These are phyloP conservation scores for Hirudinaria manillensis DNA, from an alignment of 2,888 invertebrate genomes.

Conservation along the genomic window DNA sequence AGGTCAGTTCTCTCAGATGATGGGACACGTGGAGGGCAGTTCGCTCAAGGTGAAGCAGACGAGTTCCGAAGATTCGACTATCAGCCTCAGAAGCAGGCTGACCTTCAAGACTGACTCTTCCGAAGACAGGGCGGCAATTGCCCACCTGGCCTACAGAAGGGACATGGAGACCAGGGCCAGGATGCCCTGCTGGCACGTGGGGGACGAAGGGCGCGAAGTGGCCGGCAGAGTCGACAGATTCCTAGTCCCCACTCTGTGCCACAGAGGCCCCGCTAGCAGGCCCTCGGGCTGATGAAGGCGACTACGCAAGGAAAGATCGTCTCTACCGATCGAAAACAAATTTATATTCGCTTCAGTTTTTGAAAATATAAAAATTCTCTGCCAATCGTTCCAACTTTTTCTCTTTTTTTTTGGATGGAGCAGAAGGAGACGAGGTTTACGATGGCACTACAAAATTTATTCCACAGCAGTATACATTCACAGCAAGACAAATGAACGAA, in stretches of 20 bases:
- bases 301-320: background rate
- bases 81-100: constrained; percentile 23
- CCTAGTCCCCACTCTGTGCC: constrained; percentile 32
- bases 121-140: constrained; percentile 29
- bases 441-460: constrained; percentile 19
- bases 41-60: constrained; percentile 3
- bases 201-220: constrained; percentile 34
- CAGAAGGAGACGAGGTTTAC: background rate
- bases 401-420: background rate
- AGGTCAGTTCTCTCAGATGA: constrained; percentile 37
- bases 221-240: constrained; percentile 32
- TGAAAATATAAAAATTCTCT: background rate
- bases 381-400: no score
- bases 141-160: constrained; percentile 30
- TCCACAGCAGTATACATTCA: constrained; percentile 24
- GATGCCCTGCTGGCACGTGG: constrained; percentile 37
- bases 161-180: constrained; percentile 36
- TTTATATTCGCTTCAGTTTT: background rate
- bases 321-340: background rate
- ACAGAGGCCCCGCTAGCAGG: constrained; percentile 16
- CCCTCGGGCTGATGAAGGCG: background rate
- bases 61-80: background rate
- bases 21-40: constrained; percentile 10
- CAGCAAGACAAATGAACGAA: background rate
- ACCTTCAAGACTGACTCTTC: constrained; percentile 31